Conservation (phyloP, 2,113 vertebrate genomes). For the Austrofundulus limnaeus region DNA sequence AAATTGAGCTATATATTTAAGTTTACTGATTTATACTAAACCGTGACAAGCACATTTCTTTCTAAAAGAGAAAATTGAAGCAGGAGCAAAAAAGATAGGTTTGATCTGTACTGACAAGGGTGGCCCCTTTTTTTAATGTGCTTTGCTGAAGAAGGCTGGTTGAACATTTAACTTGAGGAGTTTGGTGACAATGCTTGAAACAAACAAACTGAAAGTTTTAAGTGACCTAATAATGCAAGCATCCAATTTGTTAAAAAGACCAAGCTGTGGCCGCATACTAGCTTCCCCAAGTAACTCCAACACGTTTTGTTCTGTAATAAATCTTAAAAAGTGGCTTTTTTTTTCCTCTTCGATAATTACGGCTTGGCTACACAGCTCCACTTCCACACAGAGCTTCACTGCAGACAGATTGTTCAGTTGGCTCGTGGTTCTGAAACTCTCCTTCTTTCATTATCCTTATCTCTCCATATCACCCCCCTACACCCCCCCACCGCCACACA, state of each 20-base stretch:
- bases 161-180: not conserved
- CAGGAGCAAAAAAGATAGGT: too few species aligned
- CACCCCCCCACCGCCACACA: conserved; percentile 16
- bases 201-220: too few species aligned
- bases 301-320: conserved; percentile 54
- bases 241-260: conserved; percentile 30
- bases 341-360: conserved; percentile 66
- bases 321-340: conserved; percentile 63
- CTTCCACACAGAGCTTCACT: conserved; percentile 59
- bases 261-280: conserved; percentile 37
- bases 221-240: not conserved
- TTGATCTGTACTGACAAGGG: too few species aligned
- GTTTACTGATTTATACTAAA: too few species aligned
- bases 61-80: too few species aligned
- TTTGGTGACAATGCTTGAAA: too few species aligned
- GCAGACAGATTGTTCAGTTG: conserved; percentile 76
- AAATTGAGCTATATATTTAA: too few species aligned
- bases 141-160: not conserved
- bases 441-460: conserved; percentile 76
- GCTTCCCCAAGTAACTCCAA: conserved; percentile 47
- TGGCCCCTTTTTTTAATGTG: too few species aligned
- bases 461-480: conserved; percentile 69
- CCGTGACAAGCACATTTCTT: too few species aligned
- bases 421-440: conserved; percentile 77
- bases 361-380: conserved; percentile 68